Conservation (phyloP, 2,797 vertebrate genomes). For the Poeciliopsis gracilis region DNA sequence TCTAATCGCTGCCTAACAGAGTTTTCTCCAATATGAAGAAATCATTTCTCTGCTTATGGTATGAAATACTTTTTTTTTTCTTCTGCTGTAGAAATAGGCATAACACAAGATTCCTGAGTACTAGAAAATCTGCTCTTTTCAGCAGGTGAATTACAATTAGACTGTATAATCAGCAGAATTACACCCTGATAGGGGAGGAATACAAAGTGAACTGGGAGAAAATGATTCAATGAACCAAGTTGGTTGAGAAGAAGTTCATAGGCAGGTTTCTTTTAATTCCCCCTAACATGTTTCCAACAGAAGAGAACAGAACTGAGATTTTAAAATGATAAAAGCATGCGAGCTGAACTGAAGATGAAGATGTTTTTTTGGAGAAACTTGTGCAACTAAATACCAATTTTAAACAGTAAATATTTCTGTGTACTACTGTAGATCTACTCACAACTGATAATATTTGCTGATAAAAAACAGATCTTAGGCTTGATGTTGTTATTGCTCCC, state of each 20-base stretch:
- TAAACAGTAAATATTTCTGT: neutral
- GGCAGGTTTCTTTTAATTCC: neutral
- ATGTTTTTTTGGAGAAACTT: neutral
- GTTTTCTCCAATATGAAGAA: slow-evolving; percentile 4
- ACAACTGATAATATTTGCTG: neutral
- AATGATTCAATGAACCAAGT: neutral
- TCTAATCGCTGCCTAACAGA: neutral
- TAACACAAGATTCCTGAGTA: neutral
- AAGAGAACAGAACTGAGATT: neutral
- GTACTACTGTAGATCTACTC: neutral
- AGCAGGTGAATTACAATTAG: neutral
- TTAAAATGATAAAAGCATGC: neutral
- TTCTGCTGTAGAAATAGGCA: neutral
- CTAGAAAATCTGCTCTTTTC: neutral
- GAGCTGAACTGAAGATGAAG: neutral
- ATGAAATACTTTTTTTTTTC: neutral
- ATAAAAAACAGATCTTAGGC: neutral
- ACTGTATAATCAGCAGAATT: slow-evolving; percentile 16
- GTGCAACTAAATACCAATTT: neutral
- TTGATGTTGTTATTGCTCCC: no score
- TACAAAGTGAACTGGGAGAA: neutral
- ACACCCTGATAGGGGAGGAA: neutral
- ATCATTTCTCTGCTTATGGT: neutral
- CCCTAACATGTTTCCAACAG: neutral
- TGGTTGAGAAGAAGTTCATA: neutral